Evolutionary conservation across 2,888 invertebrate species (phyloP), one percentile per base, ranked within the genome.

Genomic region (Scelioninae gen. 1): DNA sequence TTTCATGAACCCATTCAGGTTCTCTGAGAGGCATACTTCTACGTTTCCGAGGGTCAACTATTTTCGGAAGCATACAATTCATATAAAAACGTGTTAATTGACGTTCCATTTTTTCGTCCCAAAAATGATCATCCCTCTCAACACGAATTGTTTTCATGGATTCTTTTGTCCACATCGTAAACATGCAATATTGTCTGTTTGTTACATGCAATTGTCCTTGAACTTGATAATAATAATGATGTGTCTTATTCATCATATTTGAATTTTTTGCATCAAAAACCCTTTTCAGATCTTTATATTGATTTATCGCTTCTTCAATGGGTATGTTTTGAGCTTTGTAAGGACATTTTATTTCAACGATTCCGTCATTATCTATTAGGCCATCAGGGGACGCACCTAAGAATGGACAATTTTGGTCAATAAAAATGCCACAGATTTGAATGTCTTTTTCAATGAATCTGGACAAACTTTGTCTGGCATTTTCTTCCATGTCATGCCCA

Each of bases 131-230:
- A 38, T 58, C 58, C 40, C 23, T 38, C 15, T 15, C 38, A 9
- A 38, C 38, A 38, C 38, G 38, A 9, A 38, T 10, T 8, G 8
- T 1, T 38, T 38, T 38, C 38, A 38, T 8, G 0, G 8, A 38
- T 9, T 38, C 5, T 38, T 9, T 38, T 38, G 38, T 38, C 38
- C 38, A 38, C 8, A 38, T 10, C 10, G 38, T 10, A 10, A 38
- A 38, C 9, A 38, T 38, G 5, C 38, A 38, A 7, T 58, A 58
- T 9, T 58, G 8, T 23, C 58, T 13, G 16, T 60, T 13, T 9
- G 86, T 85, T 8, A 88, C 75, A 29, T 85, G 82, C 9, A 87
- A 63, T 16, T 65, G 65, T 32, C 65, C 65, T 38, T 65, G 34
- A n/a, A 49, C 34, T 51, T 51, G 49, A 65, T 65, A 65, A 13